These are phyloP conservation scores for Mustelus asterias DNA, from an alignment of 2,113 vertebrate species.

Conservation along the genomic window DNA sequence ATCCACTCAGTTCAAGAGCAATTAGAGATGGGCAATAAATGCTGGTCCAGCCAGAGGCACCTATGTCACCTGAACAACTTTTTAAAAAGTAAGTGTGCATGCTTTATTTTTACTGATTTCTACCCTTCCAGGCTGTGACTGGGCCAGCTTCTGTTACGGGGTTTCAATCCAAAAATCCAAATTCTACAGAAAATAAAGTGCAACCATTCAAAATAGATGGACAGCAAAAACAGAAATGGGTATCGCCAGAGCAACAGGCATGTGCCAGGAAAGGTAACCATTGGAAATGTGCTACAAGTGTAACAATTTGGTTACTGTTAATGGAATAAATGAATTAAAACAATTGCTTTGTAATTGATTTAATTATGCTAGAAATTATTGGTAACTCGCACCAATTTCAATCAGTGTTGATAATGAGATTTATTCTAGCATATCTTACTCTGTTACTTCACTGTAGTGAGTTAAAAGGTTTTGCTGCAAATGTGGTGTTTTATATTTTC, in stretches of 20 bases:
- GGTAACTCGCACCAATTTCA: background rate
- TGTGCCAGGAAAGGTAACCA: background rate
- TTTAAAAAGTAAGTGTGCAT: background rate
- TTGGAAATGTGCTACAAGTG: background rate
- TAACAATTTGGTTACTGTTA: background rate
- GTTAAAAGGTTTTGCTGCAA: background rate
- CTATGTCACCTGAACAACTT: no score
- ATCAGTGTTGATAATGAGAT: background rate
- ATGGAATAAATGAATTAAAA: background rate
- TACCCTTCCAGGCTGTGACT: background rate
- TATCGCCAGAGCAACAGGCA: background rate
- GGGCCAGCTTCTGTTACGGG: background rate
- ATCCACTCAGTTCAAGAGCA: no score
- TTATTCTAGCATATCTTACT: background rate
- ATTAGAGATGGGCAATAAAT: no score
- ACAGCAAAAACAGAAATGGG: conserved; percentile 21
- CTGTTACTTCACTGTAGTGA: background rate
- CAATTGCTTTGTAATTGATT: background rate
- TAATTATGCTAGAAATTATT: background rate
- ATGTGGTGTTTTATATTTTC: background rate
- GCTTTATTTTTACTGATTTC: background rate
- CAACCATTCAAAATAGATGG: background rate
- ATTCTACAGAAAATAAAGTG: background rate
- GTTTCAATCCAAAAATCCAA: background rate
- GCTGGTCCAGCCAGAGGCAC: no score